Evolutionary conservation across 2,888 invertebrate species (phyloP).

Genomic region (Acronicta alni): DNA sequence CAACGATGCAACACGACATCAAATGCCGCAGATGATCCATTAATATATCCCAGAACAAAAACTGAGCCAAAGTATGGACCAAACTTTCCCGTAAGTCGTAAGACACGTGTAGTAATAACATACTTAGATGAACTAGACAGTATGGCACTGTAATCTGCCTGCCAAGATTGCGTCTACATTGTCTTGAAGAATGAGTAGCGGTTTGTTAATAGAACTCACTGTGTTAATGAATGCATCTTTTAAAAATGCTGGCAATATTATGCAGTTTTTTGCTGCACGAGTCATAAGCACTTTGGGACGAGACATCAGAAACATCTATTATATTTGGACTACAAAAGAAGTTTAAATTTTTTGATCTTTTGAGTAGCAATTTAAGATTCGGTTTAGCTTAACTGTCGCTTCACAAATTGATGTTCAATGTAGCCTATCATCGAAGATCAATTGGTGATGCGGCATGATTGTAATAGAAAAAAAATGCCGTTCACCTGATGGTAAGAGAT

Average conservation of each 20-base stretch:
- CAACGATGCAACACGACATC: too few species aligned
- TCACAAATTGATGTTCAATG: too few species aligned
- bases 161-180: conserved; percentile 28
- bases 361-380: too few species aligned
- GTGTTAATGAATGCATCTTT: conserved; percentile 4
- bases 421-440: too few species aligned
- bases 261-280: neutral
- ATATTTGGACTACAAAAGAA: neutral
- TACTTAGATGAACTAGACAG: neutral
- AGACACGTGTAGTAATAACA: conserved; percentile 22
- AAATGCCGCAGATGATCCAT: too few species aligned
- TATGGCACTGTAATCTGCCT: conserved; percentile 5
- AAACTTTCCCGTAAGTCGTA: conserved; percentile 3
- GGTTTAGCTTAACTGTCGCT: too few species aligned
- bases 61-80: too few species aligned
- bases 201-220: conserved; percentile 6
- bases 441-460: too few species aligned
- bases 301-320: neutral
- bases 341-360: too few species aligned
- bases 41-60: too few species aligned
- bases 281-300: neutral
- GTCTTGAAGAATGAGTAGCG: conserved; percentile 12
- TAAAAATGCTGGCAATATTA: conserved; percentile 4
- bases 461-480: too few species aligned
- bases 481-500: too few species aligned